Evolutionary conservation across 2,797 vertebrate genomes (phyloP), one percentile per base, ranked within the genome.

Genomic region (Zenarchopterus dispar): DNA sequence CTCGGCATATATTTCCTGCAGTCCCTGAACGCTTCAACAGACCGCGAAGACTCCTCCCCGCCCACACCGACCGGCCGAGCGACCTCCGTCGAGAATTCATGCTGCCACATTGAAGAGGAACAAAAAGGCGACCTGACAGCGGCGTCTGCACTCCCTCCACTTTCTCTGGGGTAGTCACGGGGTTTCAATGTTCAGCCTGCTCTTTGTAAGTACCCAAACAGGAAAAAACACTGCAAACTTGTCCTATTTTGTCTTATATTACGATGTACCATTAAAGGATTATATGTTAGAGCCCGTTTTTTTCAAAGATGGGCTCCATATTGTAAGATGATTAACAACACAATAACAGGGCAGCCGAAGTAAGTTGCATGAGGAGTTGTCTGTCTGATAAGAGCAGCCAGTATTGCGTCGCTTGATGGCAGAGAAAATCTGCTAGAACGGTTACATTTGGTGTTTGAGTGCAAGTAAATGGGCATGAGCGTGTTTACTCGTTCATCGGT

Each of bases 101-200:
- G 85, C 85, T 87, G 87, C 89, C 85, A 90, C 89, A 89, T 76
- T 89, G 85, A 91, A 90, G 90, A 89, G 87, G 91, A 93, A 91
- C 90, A 89, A 91, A 89, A 90, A 90, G 86, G 78, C 91, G 72
- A 89, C 76, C 84, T 88, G 73, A 84, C 79, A 88, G 84, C 84
- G 78, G 23, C 84, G 75, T 86, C 82, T 75, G 85, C 81, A 87
- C 88, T 88, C 85, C 86, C 89, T 92, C 90, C 90, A 85, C 91
- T 88, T 93, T 94, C 91, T 93, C 90, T 77, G 89, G 88, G 68
- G 86, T 90, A 89, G 92, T 91, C 90, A 93, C 91, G 93, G 89
- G 93, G 93, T 94, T 94, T 94, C 93, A 94, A 95, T 95, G 94
- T 93, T 92, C 88, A 91, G 78, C 91, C 92, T 93, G 92, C 85